Evolutionary conservation across 2,797 vertebrate species (phyloP).

Genomic region (Neoniphon sammara): DNA sequence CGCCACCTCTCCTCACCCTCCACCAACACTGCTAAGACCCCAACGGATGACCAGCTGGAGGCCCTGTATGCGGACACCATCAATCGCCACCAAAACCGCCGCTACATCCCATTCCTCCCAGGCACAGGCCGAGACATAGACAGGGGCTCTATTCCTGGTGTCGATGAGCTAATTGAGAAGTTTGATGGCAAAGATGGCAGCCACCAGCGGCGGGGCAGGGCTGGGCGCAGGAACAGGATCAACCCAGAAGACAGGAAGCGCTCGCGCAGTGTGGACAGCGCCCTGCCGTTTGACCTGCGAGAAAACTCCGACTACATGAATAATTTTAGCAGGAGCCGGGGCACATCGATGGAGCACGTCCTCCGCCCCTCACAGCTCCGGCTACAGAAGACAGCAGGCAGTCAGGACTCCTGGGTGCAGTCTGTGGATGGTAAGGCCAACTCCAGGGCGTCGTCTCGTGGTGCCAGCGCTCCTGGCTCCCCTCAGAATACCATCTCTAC

Average conservation of each 20-base stretch:
- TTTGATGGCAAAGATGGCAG: constrained; percentile 87
- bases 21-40: constrained; percentile 81
- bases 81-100: constrained; percentile 94
- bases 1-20: constrained; percentile 89
- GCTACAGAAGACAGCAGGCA: constrained; percentile 73
- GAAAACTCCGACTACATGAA: constrained; percentile 76
- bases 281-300: constrained; percentile 81
- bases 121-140: constrained; percentile 97
- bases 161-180: constrained; percentile 94
- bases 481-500: constrained; percentile 75
- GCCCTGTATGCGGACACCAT: constrained; percentile 91
- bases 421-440: constrained; percentile 66
- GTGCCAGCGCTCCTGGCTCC: constrained; percentile 76
- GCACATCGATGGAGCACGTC: constrained; percentile 89
- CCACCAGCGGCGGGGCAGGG: constrained; percentile 87
- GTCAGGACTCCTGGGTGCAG: constrained; percentile 63
- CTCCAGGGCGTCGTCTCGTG: constrained; percentile 52
- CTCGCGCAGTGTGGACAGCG: constrained; percentile 93
- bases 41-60: constrained; percentile 88
- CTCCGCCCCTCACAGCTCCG: constrained; percentile 88
- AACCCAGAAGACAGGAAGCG: constrained; percentile 92
- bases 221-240: constrained; percentile 89
- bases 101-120: constrained; percentile 94
- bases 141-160: constrained; percentile 89
- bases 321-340: constrained; percentile 81